Percentiles rank a stretch among this genome's conserved stretches.
These are phyloP conservation scores for Oophaga pumilio DNA, from an alignment of 2,113 vertebrate genomes.

Conservation along the genomic window DNA sequence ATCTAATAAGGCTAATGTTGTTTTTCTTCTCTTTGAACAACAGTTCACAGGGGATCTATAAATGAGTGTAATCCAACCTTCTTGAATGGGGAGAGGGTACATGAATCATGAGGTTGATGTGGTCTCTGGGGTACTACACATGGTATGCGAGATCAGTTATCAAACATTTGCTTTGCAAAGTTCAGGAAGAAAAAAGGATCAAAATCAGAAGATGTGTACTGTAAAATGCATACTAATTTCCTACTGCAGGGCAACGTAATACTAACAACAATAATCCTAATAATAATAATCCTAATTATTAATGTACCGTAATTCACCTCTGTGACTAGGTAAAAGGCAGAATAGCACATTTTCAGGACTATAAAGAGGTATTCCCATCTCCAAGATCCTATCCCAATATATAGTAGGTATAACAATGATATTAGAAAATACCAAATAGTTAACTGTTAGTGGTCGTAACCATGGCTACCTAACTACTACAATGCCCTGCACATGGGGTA, in stretches of 20 bases:
- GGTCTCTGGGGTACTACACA: background rate
- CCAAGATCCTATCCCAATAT: too few species aligned
- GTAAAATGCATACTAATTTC: background rate
- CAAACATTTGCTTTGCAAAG: background rate
- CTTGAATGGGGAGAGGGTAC: background rate
- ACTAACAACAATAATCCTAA: background rate
- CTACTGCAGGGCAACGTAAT: background rate
- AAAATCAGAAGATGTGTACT: background rate
- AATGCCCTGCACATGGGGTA: too few species aligned
- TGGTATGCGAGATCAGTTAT: background rate
- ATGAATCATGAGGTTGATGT: background rate
- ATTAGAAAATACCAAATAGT: too few species aligned
- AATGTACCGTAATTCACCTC: background rate
- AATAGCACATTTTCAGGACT: background rate
- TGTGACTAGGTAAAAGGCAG: background rate
- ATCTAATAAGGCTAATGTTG: background rate
- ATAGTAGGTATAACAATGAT: too few species aligned
- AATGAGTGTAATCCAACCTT: conserved; percentile 19
- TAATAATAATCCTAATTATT: background rate
- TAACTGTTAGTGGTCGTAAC: too few species aligned
- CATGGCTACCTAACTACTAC: too few species aligned
- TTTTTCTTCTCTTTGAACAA: background rate
- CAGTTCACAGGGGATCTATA: conserved; percentile 6
- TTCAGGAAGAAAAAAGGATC: background rate
- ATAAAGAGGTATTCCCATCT: too few species aligned